Percentiles rank a stretch among this genome's conserved stretches.
These are phyloP conservation scores for Plotosus lineatus DNA, from an alignment of 2,113 vertebrate genomes.

Conservation along the genomic window DNA sequence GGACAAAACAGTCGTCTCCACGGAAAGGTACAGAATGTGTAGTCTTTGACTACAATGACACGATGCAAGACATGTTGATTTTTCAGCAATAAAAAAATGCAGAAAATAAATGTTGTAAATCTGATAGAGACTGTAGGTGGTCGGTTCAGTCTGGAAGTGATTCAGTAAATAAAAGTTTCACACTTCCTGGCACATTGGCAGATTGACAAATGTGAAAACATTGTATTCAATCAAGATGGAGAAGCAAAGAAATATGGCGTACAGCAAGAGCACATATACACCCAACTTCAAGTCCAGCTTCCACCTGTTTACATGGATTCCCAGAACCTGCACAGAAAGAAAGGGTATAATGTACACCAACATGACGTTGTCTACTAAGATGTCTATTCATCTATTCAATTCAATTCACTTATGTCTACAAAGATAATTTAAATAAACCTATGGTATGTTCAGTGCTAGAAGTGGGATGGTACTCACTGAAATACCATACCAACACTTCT, in stretches of 20 bases:
- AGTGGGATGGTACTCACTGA: background rate
- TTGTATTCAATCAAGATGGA: slow-evolving; percentile 89
- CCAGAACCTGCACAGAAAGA: slow-evolving; percentile 73
- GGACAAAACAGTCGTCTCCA: background rate
- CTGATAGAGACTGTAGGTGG: background rate
- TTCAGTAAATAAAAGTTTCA: slow-evolving; percentile 17
- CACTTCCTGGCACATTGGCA: slow-evolving; percentile 83
- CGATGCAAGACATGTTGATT: slow-evolving; percentile 9
- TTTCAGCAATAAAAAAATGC: slow-evolving; percentile 19
- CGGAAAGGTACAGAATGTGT: background rate
- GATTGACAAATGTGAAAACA: slow-evolving; percentile 89
- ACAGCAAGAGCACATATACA: slow-evolving; percentile 81
- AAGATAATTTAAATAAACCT: background rate
- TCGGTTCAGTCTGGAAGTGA: slow-evolving; percentile 10
- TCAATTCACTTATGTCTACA: too few relatives aligned
- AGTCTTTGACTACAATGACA: slow-evolving; percentile 12
- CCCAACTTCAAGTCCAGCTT: slow-evolving; percentile 83
- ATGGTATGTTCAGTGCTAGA: background rate
- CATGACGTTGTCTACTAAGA: background rate
- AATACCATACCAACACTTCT: too few relatives aligned
- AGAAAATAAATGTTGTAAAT: background rate
- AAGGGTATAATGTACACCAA: background rate
- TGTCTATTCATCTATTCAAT: background rate
- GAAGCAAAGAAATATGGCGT: slow-evolving; percentile 83
- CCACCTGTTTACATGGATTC: slow-evolving; percentile 86